Evolutionary conservation across 2,888 invertebrate species (phyloP), one percentile per base, ranked within the genome.

Genomic region (Athrips mouffetella): DNA sequence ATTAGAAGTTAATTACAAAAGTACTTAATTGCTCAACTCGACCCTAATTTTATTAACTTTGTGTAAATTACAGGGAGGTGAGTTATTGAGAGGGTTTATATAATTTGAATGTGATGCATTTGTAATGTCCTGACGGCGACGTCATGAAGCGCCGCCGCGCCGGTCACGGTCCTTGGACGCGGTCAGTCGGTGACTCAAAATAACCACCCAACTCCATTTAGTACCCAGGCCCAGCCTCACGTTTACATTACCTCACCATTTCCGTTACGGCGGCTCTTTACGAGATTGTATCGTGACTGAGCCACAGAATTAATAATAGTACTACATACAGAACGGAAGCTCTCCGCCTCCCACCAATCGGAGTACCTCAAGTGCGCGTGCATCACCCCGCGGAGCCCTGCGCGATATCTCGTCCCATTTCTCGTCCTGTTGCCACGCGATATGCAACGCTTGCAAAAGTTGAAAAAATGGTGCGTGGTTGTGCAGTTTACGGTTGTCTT

Each of bases 1-100:
- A 73, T 78, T 76, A 73, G 68, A 62, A 70, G 65, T 65, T 79
- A 77, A 83, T 83, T 77, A 79, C 61, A 49, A 65, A 71, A 70
- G 68, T 67, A 69, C 64, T 72, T 67, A 66, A 74, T 72, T 73
- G 65, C 55, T 57, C 55, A 54, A 63, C 58, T 62, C 62, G 60
- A 55, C 58, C 52, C 55, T 64, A 66, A 78, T 64, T 61, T 59
- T 64, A 70, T 75, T 73, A 76, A 59, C 58, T 58, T 57, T 63
- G 59, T 68, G 69, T 65, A 60, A 69, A 70, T 66, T 71, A 64
- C 64, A 57, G 65, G 64, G 58, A 64, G 66, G 63, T 67, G 65
- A 62, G 53, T 55, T 58, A 25, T 39, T 35, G 20, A 29, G 54
- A 57, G 59, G 49, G 49, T 63, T 66, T 64, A n/a, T 71, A 59